Evolutionary conservation across 2,888 invertebrate genomes (phyloP).

Genomic region (Ophioninae sp.): DNA sequence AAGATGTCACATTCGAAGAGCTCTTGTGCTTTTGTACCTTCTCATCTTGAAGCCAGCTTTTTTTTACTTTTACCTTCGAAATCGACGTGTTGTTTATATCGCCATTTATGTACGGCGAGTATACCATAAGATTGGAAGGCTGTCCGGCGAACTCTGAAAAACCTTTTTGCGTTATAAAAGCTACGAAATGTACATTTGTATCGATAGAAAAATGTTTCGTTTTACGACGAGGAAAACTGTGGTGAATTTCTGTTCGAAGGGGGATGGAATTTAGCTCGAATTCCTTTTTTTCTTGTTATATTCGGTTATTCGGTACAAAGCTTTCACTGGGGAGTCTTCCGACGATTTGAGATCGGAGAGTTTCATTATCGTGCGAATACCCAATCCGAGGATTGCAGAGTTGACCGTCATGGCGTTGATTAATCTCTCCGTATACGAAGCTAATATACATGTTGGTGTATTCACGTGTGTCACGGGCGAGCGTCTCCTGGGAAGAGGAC

Average conservation of each 20-base stretch:
- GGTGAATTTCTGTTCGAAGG: too few relatives aligned
- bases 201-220: too few relatives aligned
- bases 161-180: neutral
- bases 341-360: neutral
- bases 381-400: neutral
- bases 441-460: neutral
- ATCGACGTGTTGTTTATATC: conserved; percentile 7
- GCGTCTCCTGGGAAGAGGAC: conserved; percentile 24
- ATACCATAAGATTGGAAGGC: neutral
- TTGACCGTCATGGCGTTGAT: conserved; percentile 10
- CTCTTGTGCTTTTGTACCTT: conserved; percentile 72
- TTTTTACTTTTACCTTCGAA: conserved; percentile 10
- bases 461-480: conserved; percentile 9
- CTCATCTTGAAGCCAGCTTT: conserved; percentile 57
- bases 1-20: conserved; percentile 70
- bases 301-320: neutral
- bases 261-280: too few relatives aligned
- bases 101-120: neutral
- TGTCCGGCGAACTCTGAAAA: neutral
- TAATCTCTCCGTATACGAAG: conserved; percentile 6
- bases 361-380: neutral
- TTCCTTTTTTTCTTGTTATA: neutral
- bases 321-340: neutral
- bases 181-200: too few relatives aligned
- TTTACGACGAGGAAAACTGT: too few relatives aligned